A percentile compares a stretch with the other conserved stretches of the same genome.
Evolutionary conservation across 2,888 invertebrate genomes (phyloP).

Genomic region (Saturnia japonica): DNA sequence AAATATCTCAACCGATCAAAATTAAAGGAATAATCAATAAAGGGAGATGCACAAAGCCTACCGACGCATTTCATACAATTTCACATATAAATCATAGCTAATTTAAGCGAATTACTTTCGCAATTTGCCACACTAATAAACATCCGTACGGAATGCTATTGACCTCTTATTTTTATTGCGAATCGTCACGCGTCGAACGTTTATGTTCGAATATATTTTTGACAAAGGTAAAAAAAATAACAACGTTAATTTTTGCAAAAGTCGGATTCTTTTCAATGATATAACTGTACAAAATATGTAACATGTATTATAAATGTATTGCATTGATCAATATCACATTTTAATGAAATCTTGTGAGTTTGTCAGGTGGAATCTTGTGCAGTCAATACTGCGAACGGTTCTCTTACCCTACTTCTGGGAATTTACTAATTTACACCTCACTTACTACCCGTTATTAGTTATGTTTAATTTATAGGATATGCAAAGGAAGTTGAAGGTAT

Average conservation of each 20-base stretch:
- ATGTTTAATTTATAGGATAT: no score
- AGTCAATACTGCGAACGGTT: not conserved
- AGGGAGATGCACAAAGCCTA: not conserved
- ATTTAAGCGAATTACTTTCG: conserved; percentile 32
- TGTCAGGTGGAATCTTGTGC: not conserved
- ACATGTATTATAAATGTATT: not conserved
- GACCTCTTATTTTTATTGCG: conserved; percentile 37
- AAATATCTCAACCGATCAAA: not conserved
- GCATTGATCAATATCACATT: not conserved
- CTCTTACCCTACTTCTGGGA: not conserved
- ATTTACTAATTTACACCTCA: not conserved
- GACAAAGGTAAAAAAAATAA: conserved; percentile 14
- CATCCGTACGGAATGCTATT: conserved; percentile 32
- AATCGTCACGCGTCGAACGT: conserved; percentile 40
- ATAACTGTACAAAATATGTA: not conserved
- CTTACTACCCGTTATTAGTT: not conserved
- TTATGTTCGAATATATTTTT: conserved; percentile 30
- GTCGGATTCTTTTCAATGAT: conserved; percentile 11
- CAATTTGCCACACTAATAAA: conserved; percentile 32
- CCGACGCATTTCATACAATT: not conserved
- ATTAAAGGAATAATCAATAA: not conserved
- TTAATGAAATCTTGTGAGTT: not conserved
- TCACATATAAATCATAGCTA: conserved; percentile 24
- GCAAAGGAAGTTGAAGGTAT: no score
- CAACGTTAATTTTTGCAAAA: conserved; percentile 12